These are phyloP conservation scores for Drosophila orena DNA, from an alignment of 1,140 invertebrate species.

Conservation along the genomic window DNA sequence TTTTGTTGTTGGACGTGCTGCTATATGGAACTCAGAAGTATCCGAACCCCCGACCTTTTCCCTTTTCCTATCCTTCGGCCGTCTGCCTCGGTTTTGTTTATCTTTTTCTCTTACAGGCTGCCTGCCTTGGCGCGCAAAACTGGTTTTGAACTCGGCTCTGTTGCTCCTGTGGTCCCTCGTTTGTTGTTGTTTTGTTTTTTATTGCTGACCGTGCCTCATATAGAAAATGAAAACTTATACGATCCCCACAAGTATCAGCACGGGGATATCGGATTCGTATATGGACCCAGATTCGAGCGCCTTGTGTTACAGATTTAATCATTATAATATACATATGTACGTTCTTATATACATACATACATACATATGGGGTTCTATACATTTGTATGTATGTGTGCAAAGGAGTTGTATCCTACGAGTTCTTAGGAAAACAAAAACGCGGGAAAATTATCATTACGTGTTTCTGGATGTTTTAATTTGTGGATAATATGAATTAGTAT, in stretches of 20 bases:
- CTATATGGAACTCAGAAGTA: conserved; percentile 42
- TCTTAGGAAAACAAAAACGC: conserved; percentile 22
- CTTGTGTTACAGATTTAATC: conserved; percentile 56
- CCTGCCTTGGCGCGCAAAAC: conserved; percentile 65
- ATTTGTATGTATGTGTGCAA: conserved; percentile 18
- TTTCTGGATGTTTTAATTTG: conserved; percentile 29
- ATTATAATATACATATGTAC: conserved; percentile 5
- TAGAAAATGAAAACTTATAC: conserved; percentile 68
- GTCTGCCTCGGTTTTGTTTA: conserved; percentile 30
- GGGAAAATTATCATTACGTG: conserved; percentile 19
- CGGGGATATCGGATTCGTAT: conserved; percentile 50
- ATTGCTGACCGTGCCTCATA: conserved; percentile 33
- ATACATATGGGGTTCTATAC: neutral
- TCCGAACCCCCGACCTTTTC: conserved; percentile 8
- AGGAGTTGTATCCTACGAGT: conserved; percentile 34
- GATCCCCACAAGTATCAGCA: conserved; percentile 22
- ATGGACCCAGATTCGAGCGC: conserved; percentile 12
- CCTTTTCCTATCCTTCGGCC: conserved; percentile 26
- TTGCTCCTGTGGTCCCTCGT: conserved; percentile 38
- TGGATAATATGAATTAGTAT: neutral
- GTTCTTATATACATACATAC: no score
- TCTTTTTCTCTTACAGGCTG: conserved; percentile 16
- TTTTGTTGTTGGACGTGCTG: conserved; percentile 32
- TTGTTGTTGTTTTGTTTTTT: conserved; percentile 24
- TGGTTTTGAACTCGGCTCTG: conserved; percentile 56